Evolutionary conservation across 2,113 vertebrate genomes (phyloP), one percentile per base, ranked within the genome.

Genomic region (Sinosuthora webbiana): DNA sequence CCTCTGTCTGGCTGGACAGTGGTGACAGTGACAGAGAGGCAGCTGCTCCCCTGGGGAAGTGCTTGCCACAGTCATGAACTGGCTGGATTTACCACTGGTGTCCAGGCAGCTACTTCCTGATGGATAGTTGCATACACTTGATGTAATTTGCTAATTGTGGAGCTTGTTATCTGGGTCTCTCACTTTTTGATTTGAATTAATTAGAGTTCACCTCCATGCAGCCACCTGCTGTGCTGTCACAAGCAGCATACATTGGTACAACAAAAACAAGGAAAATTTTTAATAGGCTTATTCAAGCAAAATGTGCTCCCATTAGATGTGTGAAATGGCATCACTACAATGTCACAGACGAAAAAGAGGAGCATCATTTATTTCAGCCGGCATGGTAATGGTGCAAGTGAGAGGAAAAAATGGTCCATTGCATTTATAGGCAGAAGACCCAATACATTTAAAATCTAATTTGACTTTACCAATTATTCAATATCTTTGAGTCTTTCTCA

Each of bases 141-240:
- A 94, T 96, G 93, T 95, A 97, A 97, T 96, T 93, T 82, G 76
- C 97, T 98, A 98, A 98, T 98, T 98, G 98, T 94, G 96, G 87
- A 96, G 96, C 97, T 98, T 96, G 95, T 98, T 96, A 96, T 89
- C 84, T 41, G 41, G 77, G 91, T 97, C 93, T 97, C 96, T 97
- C 89, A 87, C 85, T 98, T 95, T 97, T 94, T 97, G 95, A 97
- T 98, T 96, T 90, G 89, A 97, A 97, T 97, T 98, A 98, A 98
- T 98, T 98, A 96, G 97, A 93, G 95, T 93, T 96, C 93, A 97
- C 94, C 96, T 97, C 91, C 20, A 67, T 96, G 83, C 74, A 96
- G 88, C 94, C 95, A 93, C 96, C 94, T 96, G 92, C 89, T 76
- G 59, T 95, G 97, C 91, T 94, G 93, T 95, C 95, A 96, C 59